These are phyloP conservation scores for Cephus spinipes DNA, from an alignment of 2,888 invertebrate genomes.

Conservation along the genomic window DNA sequence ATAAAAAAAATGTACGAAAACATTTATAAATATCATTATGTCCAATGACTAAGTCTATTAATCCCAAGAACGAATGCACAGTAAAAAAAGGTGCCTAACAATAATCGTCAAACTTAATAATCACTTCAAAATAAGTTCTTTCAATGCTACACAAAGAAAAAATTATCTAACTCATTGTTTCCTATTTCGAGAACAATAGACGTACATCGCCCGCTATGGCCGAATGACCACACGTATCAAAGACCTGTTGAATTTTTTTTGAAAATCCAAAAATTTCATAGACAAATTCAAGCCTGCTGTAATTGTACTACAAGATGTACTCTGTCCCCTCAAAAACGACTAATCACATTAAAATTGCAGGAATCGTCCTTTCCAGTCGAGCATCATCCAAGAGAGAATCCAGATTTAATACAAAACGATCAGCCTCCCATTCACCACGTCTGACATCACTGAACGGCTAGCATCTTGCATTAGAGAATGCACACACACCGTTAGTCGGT, in stretches of 20 bases:
- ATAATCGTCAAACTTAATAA: background rate
- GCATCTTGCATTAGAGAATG: background rate
- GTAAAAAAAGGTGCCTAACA: background rate
- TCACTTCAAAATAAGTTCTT: background rate
- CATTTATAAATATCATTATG: background rate
- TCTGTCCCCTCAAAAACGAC: background rate
- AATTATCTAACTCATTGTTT: background rate
- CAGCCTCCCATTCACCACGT: background rate
- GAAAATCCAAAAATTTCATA: background rate
- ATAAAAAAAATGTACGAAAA: background rate
- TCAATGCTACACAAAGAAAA: background rate
- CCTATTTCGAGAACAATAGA: background rate
- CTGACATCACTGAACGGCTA: background rate
- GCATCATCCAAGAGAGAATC: background rate
- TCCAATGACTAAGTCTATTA: background rate
- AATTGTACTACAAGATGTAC: background rate
- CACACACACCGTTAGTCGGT: constrained; percentile 33
- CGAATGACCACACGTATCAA: background rate
- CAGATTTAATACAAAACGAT: background rate
- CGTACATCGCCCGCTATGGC: background rate
- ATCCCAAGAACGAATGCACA: background rate
- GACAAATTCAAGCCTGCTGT: background rate
- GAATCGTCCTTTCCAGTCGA: background rate
- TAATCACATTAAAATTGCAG: background rate
- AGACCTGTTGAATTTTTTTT: background rate